phyloP scores from a whole-genome alignment of 2,888 invertebrate species.

The Amiota mariae region DNA sequence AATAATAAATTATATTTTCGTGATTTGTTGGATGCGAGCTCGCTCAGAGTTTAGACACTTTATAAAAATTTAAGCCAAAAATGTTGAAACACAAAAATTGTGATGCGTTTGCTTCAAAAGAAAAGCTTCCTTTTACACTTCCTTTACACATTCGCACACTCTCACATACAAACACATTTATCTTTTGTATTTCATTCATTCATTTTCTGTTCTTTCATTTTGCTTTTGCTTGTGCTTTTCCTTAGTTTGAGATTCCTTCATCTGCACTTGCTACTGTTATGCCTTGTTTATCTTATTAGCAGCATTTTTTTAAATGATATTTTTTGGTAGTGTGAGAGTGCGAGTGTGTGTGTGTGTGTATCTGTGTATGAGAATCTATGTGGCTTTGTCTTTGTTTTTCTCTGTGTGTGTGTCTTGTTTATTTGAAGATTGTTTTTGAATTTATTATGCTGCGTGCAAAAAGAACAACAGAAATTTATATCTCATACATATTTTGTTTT shows the following conservation, averaged over 20 bases:
- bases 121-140: constrained; percentile 25
- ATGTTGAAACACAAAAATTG: not conserved
- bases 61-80: constrained; percentile 31
- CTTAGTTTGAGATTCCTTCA: not conserved
- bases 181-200: constrained; percentile 42
- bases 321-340: not conserved
- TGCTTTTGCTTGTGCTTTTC: constrained; percentile 9
- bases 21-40: constrained; percentile 53
- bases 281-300: constrained; percentile 29
- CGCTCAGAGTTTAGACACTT: not conserved
- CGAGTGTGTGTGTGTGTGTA: constrained; percentile 17
- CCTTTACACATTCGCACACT: constrained; percentile 41
- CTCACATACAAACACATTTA: constrained; percentile 27
- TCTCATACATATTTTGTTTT: not conserved
- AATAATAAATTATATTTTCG: constrained; percentile 66
- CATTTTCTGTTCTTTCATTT: constrained; percentile 32
- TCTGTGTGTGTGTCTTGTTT: constrained; percentile 11
- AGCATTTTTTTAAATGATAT: not conserved
- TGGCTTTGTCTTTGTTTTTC: constrained; percentile 3
- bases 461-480: not conserved
- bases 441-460: constrained; percentile 27
- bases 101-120: too few relatives aligned
- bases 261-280: not conserved
- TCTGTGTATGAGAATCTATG: constrained; percentile 12
- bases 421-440: constrained; percentile 29